These are phyloP conservation scores for Dicentrarchus labrax DNA, from an alignment of 2,113 vertebrate genomes.

Conservation along the genomic window DNA sequence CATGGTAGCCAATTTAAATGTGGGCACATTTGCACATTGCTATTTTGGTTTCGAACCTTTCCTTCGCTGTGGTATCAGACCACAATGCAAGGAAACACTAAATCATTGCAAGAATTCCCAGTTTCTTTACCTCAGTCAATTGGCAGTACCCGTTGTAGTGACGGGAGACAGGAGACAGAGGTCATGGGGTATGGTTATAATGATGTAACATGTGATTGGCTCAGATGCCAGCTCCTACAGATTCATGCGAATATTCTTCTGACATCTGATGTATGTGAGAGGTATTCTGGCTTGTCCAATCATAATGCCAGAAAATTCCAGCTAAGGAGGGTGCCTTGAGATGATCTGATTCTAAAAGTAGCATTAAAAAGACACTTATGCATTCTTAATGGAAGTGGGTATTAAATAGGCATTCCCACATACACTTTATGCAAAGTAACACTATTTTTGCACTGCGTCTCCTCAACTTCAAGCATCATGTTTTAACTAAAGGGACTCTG, in stretches of 20 bases:
- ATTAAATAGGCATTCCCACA: neutral
- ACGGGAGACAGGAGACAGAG: neutral
- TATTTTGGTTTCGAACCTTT: neutral
- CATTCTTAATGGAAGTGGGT: constrained; percentile 8
- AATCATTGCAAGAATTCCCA: neutral
- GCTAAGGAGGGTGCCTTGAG: neutral
- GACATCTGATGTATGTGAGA: neutral
- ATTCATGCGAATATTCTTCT: neutral
- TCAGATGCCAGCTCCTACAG: neutral
- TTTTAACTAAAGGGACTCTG: constrained; percentile 41
- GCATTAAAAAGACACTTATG: constrained; percentile 19
- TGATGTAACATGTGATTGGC: neutral
- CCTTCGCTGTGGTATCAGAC: neutral
- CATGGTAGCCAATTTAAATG: neutral
- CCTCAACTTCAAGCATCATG: constrained; percentile 31
- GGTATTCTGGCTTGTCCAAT: neutral
- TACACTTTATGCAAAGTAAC: constrained; percentile 19
- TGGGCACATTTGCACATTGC: neutral
- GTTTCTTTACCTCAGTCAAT: neutral
- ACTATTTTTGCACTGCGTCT: constrained; percentile 7
- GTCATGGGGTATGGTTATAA: neutral
- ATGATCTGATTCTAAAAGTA: constrained; percentile 4
- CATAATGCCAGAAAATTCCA: neutral
- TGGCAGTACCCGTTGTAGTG: neutral
- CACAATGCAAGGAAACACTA: neutral